Evolutionary conservation across 2,113 vertebrate genomes (phyloP).

Genomic region (Xenus cinereus): DNA sequence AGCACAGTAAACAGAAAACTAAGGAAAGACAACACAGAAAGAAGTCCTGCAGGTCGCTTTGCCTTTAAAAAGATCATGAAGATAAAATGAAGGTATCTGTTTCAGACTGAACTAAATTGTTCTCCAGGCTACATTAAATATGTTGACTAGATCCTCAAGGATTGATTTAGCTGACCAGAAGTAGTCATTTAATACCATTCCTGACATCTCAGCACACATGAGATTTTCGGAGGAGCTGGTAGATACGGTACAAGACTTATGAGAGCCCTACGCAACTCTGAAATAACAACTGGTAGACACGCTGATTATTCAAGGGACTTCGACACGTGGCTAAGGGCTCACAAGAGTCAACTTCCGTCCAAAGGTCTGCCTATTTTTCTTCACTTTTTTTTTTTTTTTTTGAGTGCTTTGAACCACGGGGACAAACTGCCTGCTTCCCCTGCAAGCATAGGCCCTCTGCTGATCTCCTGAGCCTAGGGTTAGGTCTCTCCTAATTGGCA

Average conservation of each 20-base stretch:
- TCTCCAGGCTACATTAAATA: neutral
- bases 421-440: neutral
- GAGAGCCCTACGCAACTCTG: neutral
- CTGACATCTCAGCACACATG: neutral
- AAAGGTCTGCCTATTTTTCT: neutral
- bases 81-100: neutral
- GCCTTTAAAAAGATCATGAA: neutral
- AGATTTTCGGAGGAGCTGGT: neutral
- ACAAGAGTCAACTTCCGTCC: neutral
- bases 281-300: neutral
- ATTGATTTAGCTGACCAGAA: neutral
- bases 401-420: neutral
- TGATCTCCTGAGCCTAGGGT: neutral
- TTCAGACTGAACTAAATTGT: neutral
- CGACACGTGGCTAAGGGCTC: neutral
- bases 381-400: neutral
- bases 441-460: neutral
- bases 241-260: fast-evolving
- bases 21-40: neutral
- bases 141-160: neutral
- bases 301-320: neutral
- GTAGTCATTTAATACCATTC: neutral
- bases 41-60: neutral
- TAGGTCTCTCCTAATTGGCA: neutral
- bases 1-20: neutral